Evolutionary conservation across 2,113 vertebrate genomes (phyloP).

Genomic region (Perognathus longimembris): DNA sequence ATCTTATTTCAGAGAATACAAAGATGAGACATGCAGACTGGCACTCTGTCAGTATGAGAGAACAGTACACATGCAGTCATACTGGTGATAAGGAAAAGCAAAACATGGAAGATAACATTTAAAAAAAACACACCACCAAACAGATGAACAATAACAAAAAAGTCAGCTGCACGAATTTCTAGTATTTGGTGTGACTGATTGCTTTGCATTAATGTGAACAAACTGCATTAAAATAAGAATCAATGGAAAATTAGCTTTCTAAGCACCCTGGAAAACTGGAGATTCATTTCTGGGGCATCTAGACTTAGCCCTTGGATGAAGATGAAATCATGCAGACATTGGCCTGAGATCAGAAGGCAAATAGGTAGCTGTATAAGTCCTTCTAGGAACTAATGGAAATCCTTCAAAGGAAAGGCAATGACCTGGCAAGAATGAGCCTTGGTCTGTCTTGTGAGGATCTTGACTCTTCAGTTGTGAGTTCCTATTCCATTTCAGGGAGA

Average conservation of each 20-base stretch:
- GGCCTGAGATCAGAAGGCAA: constrained; percentile 10
- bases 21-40: background rate
- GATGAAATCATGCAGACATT: background rate
- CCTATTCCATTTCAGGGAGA: background rate
- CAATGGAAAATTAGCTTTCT: background rate
- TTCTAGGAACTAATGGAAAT: background rate
- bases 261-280: background rate
- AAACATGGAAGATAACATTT: background rate
- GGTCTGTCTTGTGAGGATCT: background rate
- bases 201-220: background rate
- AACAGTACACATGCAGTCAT: background rate
- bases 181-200: background rate
- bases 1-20: background rate
- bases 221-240: background rate
- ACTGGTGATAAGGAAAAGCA: too few species aligned
- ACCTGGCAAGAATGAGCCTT: background rate
- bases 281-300: background rate
- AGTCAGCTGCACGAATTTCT: background rate
- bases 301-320: background rate
- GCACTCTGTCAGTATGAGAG: background rate
- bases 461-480: background rate
- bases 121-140: too few species aligned
- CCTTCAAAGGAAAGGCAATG: background rate
- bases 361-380: background rate
- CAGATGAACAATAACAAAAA: too few species aligned